These are phyloP conservation scores for Macrocentrus cingulum DNA, from an alignment of 1,140 invertebrate species.

Conservation along the genomic window DNA sequence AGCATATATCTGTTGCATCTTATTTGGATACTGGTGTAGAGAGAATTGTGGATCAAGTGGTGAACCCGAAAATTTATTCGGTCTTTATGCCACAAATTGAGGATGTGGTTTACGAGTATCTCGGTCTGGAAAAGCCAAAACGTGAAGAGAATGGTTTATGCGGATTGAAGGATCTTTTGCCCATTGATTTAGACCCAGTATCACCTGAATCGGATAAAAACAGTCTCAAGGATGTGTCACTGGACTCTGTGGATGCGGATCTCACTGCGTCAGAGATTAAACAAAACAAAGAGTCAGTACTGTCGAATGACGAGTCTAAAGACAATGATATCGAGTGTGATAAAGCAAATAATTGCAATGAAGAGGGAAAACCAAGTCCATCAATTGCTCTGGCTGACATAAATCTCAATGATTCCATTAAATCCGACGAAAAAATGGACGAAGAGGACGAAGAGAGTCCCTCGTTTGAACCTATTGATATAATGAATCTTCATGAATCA, in stretches of 20 bases:
- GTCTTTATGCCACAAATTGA: constrained; percentile 89
- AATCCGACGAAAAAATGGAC: constrained; percentile 61
- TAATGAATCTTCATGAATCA: constrained; percentile 54
- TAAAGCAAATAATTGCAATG: constrained; percentile 9
- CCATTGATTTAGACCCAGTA: constrained; percentile 75
- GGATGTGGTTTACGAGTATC: constrained; percentile 83
- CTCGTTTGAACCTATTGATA: constrained; percentile 66
- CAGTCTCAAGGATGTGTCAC: constrained; percentile 50
- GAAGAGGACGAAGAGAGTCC: constrained; percentile 69
- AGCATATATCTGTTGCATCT: constrained; percentile 77
- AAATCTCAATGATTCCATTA: constrained; percentile 47
- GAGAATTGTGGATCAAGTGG: constrained; percentile 92
- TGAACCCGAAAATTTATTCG: constrained; percentile 86
- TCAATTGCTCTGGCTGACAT: constrained; percentile 18
- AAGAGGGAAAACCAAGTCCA: constrained; percentile 31
- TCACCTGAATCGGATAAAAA: constrained; percentile 74
- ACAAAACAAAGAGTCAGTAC: constrained; percentile 19
- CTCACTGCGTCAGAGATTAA: constrained; percentile 23
- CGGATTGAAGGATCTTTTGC: constrained; percentile 65
- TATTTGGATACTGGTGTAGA: constrained; percentile 75
- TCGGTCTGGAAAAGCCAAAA: constrained; percentile 74
- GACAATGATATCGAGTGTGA: not conserved
- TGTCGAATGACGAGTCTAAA: constrained; percentile 25
- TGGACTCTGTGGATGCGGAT: constrained; percentile 42
- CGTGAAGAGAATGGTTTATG: constrained; percentile 55